Evolutionary conservation across 2,113 vertebrate genomes (phyloP).

Genomic region (Sander vitreus): DNA sequence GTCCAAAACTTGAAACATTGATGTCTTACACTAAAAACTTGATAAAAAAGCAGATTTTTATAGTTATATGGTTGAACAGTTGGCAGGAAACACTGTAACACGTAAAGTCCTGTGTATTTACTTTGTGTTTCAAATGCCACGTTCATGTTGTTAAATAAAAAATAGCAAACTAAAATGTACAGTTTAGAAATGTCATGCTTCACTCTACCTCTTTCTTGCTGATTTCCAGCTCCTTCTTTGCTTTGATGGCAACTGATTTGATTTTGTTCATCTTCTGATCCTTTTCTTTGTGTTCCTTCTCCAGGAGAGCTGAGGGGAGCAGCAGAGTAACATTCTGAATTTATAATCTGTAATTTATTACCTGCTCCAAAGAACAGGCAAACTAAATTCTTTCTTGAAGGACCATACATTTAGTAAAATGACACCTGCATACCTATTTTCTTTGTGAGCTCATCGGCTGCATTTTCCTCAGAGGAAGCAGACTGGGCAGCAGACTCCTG

Average conservation of each 20-base stretch:
- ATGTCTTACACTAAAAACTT: not conserved
- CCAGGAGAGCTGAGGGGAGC: conserved; percentile 68
- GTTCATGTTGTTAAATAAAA: conserved; percentile 2
- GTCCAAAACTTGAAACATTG: not conserved
- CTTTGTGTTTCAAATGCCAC: not conserved
- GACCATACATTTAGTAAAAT: not conserved
- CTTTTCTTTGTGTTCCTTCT: conserved; percentile 86
- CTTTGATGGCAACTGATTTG: conserved; percentile 95
- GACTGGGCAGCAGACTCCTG: conserved; percentile 81
- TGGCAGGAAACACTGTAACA: not conserved
- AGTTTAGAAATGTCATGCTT: not conserved
- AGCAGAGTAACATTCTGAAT: conserved; percentile 7
- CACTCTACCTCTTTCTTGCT: conserved; percentile 91
- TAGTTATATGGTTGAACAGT: not conserved
- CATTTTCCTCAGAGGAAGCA: conserved; percentile 77
- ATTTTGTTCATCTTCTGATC: conserved; percentile 94
- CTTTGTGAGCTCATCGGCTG: conserved; percentile 83
- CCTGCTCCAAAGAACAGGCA: not conserved
- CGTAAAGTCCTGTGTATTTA: not conserved
- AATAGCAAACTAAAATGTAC: not conserved
- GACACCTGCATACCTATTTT: conserved; percentile 87
- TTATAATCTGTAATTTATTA: not conserved
- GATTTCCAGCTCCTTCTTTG: conserved; percentile 93
- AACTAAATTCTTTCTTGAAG: not conserved
- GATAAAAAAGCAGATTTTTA: not conserved